Base-by-base conservation (phyloP, 2,888 invertebrate genomes). In the Catocala nupta region DNA sequence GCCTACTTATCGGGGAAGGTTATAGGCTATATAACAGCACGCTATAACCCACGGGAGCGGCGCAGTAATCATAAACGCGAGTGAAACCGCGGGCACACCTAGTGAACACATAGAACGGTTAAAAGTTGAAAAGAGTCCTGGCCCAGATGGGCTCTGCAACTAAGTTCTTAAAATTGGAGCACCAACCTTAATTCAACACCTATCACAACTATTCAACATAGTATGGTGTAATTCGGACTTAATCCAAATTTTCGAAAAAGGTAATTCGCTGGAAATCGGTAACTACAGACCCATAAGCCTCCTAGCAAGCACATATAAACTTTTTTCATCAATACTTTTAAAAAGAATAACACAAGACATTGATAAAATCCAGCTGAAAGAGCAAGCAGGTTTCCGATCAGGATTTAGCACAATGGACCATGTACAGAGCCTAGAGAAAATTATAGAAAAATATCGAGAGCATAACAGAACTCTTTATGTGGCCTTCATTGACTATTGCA, bases 401-500 rank as follows among this genome's bases (percentile, higher is more conserved):
- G 48, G 48, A 0, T 60, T 58, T 34, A 51, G 43, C 12, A 59
- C 68, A 25, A 59, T 34, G 7, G 63, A 68, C 49, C 63, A 58
- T 12, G 51, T 60, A 63, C 44, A 54, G 1, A 42, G 25, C 42
- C 8, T 56, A 11, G 7, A 49, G 13, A 43, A 48, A 39, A 8
- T 48, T 5, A 55, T 55, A 10, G 39, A 55, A 12, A 47, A 55
- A 55, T 48, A 34, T n/a, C 1, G 16, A 12, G 36, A 55, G 34
- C 33, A 34, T 4, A 55, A 47, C n/a, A 45, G 34, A 34, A 34
- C 56, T 7, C 49, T 63, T 5, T 63, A 60, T 49, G n/a, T 60
- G 11, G 63, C 57, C 12, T 67, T 68, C 42, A 55, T 67, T 34
- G 60, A 67, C 12, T 67, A 67, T 13, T n/a, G 43, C n/a, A 68